Conservation (phyloP, 2,797 vertebrate genomes). For the Urophycis tenuis region DNA sequence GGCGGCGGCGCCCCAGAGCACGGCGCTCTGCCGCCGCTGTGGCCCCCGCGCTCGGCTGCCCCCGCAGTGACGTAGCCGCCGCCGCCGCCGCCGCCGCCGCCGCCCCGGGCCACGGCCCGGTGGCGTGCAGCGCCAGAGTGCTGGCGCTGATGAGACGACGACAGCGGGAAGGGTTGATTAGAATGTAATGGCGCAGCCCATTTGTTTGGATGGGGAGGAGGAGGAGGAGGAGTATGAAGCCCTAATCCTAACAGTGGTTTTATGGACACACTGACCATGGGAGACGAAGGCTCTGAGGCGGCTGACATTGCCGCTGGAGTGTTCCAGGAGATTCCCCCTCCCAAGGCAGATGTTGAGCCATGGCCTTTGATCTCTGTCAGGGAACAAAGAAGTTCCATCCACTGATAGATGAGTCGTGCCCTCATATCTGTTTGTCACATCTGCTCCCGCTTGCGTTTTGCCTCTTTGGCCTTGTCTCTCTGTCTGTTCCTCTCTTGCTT, state of each 20-base stretch:
- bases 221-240: background rate
- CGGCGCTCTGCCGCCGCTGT: constrained; percentile 6
- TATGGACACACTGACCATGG: background rate
- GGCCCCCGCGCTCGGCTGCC: background rate
- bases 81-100: too few relatives aligned
- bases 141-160: background rate
- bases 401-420: constrained; percentile 6
- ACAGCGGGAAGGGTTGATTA: background rate
- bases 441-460: background rate
- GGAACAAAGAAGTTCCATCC: constrained; percentile 13
- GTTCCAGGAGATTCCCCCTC: constrained; percentile 22
- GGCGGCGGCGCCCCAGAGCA: background rate
- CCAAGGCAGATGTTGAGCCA: constrained; percentile 35
- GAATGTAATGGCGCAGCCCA: background rate
- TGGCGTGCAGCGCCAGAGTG: too few relatives aligned
- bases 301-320: background rate
- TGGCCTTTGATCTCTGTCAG: constrained; percentile 24
- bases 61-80: background rate
- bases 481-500: too few relatives aligned
- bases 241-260: background rate
- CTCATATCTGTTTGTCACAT: constrained; percentile 11
- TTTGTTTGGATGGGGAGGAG: background rate
- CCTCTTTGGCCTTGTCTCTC: background rate
- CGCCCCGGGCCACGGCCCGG: too few relatives aligned
- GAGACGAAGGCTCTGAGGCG: background rate